phyloP scores from a whole-genome alignment of 1,140 invertebrate genomes.

The Patella vulgata region DNA sequence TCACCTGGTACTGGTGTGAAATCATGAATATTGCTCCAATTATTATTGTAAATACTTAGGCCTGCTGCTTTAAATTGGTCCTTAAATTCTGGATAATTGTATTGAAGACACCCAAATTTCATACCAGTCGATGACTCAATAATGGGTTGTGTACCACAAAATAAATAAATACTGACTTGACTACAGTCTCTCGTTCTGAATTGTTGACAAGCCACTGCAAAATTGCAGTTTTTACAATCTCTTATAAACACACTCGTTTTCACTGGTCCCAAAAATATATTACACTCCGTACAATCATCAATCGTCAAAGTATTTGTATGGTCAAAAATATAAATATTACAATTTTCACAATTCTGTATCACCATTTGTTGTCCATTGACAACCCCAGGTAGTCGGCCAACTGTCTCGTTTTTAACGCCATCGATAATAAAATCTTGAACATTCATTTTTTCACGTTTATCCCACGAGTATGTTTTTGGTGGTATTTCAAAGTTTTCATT shows the following conservation, averaged over 20 bases:
- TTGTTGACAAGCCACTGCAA: conserved; percentile 73
- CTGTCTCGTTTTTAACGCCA: conserved; percentile 66
- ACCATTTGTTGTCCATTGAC: conserved; percentile 74
- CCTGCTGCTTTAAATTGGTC: conserved; percentile 70
- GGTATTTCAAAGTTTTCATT: too few species aligned
- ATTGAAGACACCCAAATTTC: conserved; percentile 72
- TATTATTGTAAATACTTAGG: conserved; percentile 72
- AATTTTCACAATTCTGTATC: conserved; percentile 72
- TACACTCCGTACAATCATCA: conserved; percentile 75
- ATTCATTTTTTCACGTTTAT: conserved; percentile 61
- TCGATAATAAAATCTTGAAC: conserved; percentile 71
- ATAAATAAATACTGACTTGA: conserved; percentile 70
- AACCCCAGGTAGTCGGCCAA: conserved; percentile 69
- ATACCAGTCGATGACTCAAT: conserved; percentile 72
- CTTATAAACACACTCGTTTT: conserved; percentile 74
- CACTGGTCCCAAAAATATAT: conserved; percentile 73
- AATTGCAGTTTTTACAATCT: conserved; percentile 71
- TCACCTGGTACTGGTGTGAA: conserved; percentile 71
- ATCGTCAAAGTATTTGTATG: conserved; percentile 71
- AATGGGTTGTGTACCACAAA: conserved; percentile 73
- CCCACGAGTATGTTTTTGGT: too few species aligned
- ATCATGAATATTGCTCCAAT: conserved; percentile 73
- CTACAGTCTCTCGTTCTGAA: conserved; percentile 74
- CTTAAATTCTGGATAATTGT: conserved; percentile 70
- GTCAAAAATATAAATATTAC: conserved; percentile 73